Evolutionary conservation across 1,140 invertebrate species (phyloP).

Genomic region (Eueides isabella): DNA sequence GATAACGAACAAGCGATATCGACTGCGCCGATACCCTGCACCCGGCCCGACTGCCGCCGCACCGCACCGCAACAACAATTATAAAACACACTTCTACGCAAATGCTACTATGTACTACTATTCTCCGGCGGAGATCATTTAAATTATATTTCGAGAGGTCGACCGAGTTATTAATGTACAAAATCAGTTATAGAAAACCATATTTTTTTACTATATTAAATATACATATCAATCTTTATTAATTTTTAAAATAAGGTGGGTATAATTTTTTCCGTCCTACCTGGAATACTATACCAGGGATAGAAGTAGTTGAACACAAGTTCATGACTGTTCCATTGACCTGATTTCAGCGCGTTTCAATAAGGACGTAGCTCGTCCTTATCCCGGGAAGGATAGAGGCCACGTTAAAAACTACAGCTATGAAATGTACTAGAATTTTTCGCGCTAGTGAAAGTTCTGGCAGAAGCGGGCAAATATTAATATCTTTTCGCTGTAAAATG

Average conservation of each 20-base stretch:
- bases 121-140: background rate
- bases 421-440: constrained; percentile 8
- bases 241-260: background rate
- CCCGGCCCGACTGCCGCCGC: constrained; percentile 5
- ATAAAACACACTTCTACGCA: background rate
- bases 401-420: background rate
- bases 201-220: background rate
- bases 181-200: background rate
- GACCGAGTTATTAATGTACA: background rate
- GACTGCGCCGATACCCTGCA: constrained; percentile 34
- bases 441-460: constrained; percentile 8
- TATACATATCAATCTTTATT: background rate
- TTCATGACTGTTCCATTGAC: constrained; percentile 9
- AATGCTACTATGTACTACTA: background rate
- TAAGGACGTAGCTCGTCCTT: constrained; percentile 7
- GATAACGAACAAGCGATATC: constrained; percentile 47
- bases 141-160: constrained; percentile 5
- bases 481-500: background rate
- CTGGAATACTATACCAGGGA: background rate
- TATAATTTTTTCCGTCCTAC: background rate
- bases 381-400: constrained; percentile 9
- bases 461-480: constrained; percentile 4
- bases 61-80: constrained; percentile 15
- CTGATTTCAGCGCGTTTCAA: constrained; percentile 10
- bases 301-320: background rate